These are phyloP conservation scores for Sparus aurata DNA, from an alignment of 2,797 vertebrate species.

Conservation along the genomic window DNA sequence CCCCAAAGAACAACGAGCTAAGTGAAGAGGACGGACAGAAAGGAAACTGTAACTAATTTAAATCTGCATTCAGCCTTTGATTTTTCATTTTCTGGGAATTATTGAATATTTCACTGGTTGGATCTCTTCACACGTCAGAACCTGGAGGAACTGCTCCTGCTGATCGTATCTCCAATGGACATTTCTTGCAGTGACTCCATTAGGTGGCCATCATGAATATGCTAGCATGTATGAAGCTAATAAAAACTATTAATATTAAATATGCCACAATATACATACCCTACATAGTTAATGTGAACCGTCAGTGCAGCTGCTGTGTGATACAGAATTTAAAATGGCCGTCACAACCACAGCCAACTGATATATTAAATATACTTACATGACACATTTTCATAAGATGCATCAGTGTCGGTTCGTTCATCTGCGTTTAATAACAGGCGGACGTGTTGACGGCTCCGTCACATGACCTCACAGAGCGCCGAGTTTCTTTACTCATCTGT, in stretches of 20 bases:
- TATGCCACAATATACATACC: conserved; percentile 70
- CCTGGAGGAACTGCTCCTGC: neutral
- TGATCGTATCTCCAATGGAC: neutral
- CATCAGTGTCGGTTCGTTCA: too few species aligned
- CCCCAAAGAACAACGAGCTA: too few species aligned
- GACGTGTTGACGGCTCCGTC: too few species aligned
- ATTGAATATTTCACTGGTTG: neutral
- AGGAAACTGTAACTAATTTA: neutral
- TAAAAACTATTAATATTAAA: conserved; percentile 83
- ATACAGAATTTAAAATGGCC: conserved; percentile 12
- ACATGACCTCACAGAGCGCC: too few species aligned
- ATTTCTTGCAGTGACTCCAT: conserved; percentile 56
- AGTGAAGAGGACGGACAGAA: neutral
- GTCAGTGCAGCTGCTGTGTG: conserved; percentile 2
- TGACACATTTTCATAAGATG: neutral
- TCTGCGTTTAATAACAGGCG: too few species aligned
- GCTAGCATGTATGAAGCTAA: conserved; percentile 74
- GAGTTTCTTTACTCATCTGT: too few species aligned
- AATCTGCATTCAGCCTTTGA: neutral
- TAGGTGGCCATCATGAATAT: conserved; percentile 77
- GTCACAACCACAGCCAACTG: neutral
- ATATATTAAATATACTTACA: neutral
- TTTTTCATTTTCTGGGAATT: neutral
- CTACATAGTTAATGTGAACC: conserved; percentile 52
- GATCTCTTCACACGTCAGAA: neutral